These are phyloP conservation scores for Rhegmatorhina hoffmannsi DNA, from an alignment of 2,113 vertebrate genomes.

Conservation along the genomic window DNA sequence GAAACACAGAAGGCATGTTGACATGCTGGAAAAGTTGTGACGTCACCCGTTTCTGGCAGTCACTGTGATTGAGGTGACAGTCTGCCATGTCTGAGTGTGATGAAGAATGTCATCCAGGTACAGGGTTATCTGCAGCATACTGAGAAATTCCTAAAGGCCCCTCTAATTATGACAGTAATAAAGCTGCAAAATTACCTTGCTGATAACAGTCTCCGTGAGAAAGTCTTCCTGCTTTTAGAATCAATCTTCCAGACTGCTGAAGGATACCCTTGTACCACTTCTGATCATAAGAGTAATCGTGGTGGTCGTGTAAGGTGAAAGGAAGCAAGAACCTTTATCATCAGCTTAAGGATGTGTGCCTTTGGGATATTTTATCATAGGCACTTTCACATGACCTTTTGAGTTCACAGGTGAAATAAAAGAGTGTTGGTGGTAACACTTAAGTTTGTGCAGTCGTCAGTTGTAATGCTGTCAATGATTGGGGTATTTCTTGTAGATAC, in stretches of 20 bases:
- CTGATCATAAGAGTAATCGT: not conserved
- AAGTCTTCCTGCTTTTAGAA: not conserved
- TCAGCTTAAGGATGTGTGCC: not conserved
- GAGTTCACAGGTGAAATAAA: not conserved
- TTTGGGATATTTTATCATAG: not conserved
- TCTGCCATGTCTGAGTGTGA: not conserved
- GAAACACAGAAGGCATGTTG: not conserved
- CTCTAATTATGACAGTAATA: not conserved
- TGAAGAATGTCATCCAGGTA: not conserved
- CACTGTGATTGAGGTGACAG: fast-evolving
- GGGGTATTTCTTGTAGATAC: not conserved
- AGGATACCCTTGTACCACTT: not conserved
- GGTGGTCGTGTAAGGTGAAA: fast-evolving
- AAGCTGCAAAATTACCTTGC: not conserved
- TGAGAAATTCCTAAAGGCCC: not conserved
- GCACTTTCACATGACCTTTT: not conserved
- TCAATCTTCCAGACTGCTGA: not conserved
- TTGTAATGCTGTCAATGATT: not conserved
- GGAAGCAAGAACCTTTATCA: not conserved
- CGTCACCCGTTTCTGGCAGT: not conserved
- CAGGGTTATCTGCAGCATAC: not conserved
- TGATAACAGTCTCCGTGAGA: not conserved
- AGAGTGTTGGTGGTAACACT: not conserved
- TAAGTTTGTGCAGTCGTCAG: not conserved
- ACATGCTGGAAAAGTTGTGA: not conserved